Conservation (phyloP, 2,113 vertebrate genomes). For the Benitochromis conjunctus region DNA sequence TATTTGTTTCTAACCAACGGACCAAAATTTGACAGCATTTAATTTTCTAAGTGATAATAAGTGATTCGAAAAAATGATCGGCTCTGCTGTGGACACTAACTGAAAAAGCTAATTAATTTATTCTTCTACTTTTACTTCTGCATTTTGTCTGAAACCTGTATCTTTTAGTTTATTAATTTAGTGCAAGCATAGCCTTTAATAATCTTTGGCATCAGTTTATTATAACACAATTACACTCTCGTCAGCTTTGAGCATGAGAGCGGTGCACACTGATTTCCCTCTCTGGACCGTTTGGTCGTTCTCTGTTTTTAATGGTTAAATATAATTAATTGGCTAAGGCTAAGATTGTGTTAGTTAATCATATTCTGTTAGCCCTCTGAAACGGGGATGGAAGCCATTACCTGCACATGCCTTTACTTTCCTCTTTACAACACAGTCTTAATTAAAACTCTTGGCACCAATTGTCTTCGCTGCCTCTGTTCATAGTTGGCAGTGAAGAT, state of each 20-base stretch:
- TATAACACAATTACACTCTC: constrained; percentile 1
- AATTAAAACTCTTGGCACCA: constrained; percentile 60
- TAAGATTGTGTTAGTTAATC: constrained; percentile 52
- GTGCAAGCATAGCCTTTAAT: not conserved
- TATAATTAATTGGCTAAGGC: constrained; percentile 54
- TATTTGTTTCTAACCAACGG: not conserved
- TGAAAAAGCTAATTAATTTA: not conserved
- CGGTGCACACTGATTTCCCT: not conserved
- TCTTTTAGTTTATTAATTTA: not conserved
- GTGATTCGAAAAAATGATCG: not conserved
- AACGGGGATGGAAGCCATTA: constrained; percentile 42
- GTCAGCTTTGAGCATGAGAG: constrained; percentile 17
- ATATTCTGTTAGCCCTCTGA: constrained; percentile 46
- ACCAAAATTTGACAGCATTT: not conserved
- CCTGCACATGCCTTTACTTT: constrained; percentile 53
- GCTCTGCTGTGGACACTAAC: not conserved
- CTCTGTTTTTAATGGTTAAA: constrained; percentile 55
- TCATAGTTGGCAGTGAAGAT: constrained; percentile 43
- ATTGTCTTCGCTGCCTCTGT: constrained; percentile 40
- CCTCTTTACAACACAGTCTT: constrained; percentile 37
- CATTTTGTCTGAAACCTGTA: not conserved
- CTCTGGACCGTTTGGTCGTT: constrained; percentile 25
- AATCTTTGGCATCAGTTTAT: constrained; percentile 4
- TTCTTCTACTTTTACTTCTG: not conserved
- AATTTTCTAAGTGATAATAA: not conserved